phyloP scores from a whole-genome alignment of 2,888 invertebrate genomes.

The Celastrina argiolus region DNA sequence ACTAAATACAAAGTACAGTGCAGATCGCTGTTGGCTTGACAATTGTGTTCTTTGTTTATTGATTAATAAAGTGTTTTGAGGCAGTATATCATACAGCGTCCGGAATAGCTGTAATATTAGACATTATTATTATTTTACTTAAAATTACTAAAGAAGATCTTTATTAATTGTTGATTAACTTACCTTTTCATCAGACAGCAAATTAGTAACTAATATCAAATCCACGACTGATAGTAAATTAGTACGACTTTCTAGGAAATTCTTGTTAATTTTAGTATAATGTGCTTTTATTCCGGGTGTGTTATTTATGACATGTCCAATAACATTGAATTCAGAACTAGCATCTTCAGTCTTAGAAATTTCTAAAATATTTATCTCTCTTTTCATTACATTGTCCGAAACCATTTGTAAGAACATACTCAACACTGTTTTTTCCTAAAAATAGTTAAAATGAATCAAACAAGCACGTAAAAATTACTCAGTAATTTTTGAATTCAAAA shows the following conservation, averaged over 20 bases:
- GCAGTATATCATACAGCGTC: slow-evolving; percentile 36
- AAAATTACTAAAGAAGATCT: too few relatives aligned
- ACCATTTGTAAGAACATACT: slow-evolving; percentile 41
- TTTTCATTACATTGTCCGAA: slow-evolving; percentile 41
- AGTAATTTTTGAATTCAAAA: background rate
- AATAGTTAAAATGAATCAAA: slow-evolving; percentile 5
- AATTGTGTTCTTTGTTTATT: slow-evolving; percentile 34
- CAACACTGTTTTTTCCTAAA: slow-evolving; percentile 37
- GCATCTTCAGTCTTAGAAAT: slow-evolving; percentile 30
- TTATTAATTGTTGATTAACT: slow-evolving; percentile 20
- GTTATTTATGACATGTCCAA: slow-evolving; percentile 30
- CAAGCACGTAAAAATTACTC: too few relatives aligned
- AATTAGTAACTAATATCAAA: slow-evolving; percentile 36
- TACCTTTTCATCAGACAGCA: slow-evolving; percentile 40
- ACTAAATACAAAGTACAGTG: slow-evolving; percentile 38
- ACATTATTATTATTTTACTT: background rate
- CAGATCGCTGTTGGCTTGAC: slow-evolving; percentile 31
- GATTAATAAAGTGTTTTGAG: slow-evolving; percentile 40
- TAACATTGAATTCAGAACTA: slow-evolving; percentile 27
- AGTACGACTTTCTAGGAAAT: slow-evolving; percentile 26
- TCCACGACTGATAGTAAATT: slow-evolving; percentile 32
- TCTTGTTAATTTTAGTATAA: slow-evolving; percentile 26
- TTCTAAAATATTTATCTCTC: slow-evolving; percentile 37
- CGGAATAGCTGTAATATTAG: slow-evolving; percentile 35
- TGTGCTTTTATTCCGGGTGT: slow-evolving; percentile 31